A percentile compares a stretch with the other conserved stretches of the same genome.
These are phyloP conservation scores for Mormyrops attenuatus DNA, from an alignment of 2,797 vertebrate genomes.

Conservation along the genomic window DNA sequence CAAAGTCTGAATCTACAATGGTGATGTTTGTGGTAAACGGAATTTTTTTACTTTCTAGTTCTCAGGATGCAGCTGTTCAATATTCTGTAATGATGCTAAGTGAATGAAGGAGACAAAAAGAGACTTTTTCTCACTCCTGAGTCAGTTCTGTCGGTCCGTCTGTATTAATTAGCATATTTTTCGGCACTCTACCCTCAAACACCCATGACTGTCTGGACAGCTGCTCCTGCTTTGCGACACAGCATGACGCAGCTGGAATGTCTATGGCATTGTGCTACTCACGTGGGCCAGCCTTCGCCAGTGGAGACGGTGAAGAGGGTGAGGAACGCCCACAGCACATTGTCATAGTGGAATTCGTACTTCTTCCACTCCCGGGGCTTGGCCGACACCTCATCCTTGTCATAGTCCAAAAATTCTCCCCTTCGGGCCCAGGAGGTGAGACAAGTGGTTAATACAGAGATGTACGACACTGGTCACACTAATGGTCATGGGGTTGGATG, in stretches of 20 bases:
- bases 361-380: conserved; percentile 90
- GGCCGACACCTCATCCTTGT: conserved; percentile 75
- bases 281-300: conserved; percentile 96
- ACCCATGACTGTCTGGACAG: neutral
- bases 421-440: conserved; percentile 46
- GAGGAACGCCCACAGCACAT: conserved; percentile 93
- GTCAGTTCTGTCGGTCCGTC: neutral
- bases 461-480: neutral
- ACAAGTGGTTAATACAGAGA: neutral
- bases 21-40: neutral
- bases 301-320: conserved; percentile 97
- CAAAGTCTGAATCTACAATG: neutral
- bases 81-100: neutral
- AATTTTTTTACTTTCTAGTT: neutral
- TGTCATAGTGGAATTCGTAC: conserved; percentile 95
- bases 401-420: conserved; percentile 89
- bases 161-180: neutral
- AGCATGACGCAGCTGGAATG: neutral
- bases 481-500: neutral
- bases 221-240: no score
- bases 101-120: neutral
- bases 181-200: neutral
- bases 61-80: neutral
- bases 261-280: conserved; percentile 49
- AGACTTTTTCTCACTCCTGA: neutral